phyloP scores from a whole-genome alignment of 2,113 vertebrate species.

The Panthera leo region DNA sequence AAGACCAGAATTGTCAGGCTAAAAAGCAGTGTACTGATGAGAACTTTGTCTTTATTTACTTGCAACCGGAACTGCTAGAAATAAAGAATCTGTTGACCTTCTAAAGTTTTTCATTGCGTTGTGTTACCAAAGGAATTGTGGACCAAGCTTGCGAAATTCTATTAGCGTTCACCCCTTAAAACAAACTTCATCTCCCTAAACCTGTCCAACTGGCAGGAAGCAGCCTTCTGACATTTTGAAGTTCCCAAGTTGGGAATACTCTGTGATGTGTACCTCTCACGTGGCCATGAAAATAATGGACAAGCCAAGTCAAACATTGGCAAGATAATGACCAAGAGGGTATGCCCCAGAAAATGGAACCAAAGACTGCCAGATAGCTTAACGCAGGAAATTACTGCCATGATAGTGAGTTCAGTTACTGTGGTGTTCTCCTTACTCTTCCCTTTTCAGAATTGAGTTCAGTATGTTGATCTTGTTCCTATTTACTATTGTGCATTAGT shows the following conservation, averaged over 20 bases:
- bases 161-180: not conserved
- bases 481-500: not conserved
- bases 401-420: not conserved
- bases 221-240: not conserved
- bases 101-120: not conserved
- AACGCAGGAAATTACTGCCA: not conserved
- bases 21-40: not conserved
- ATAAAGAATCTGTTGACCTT: not conserved
- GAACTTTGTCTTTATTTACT: slow-evolving; percentile 14
- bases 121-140: not conserved
- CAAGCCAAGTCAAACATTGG: not conserved
- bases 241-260: not conserved
- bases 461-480: not conserved
- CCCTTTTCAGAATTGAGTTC: not conserved
- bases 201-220: not conserved
- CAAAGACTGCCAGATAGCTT: not conserved
- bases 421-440: not conserved
- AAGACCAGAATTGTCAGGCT: not conserved
- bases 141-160: not conserved
- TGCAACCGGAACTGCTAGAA: not conserved
- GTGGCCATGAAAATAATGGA: not conserved
- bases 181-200: not conserved
- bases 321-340: not conserved
- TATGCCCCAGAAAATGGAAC: not conserved
- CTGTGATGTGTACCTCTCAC: not conserved